A percentile compares a stretch with the other conserved stretches of the same genome.
Conservation (phyloP, 2,113 vertebrate genomes). For the Electrona antarctica region DNA sequence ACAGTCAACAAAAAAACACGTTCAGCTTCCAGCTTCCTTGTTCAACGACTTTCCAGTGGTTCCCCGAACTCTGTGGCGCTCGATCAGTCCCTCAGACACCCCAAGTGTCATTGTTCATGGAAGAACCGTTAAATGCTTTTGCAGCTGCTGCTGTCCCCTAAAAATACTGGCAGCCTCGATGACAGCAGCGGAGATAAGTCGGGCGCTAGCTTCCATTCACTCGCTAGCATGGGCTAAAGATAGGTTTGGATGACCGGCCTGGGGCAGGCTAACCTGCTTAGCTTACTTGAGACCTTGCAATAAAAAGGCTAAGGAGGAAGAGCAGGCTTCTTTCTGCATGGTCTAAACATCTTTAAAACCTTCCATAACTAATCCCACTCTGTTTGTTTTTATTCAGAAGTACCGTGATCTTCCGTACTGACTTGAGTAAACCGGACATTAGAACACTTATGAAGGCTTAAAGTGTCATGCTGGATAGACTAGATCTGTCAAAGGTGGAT, state of each 20-base stretch:
- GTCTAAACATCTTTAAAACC: constrained; percentile 30
- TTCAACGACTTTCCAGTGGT: constrained; percentile 48
- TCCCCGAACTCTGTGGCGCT: constrained; percentile 66
- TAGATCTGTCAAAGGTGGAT: too few relatives aligned
- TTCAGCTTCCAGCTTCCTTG: constrained; percentile 25
- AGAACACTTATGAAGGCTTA: too few relatives aligned
- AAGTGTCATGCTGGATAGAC: too few relatives aligned
- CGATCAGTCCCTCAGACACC: constrained; percentile 72
- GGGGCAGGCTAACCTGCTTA: constrained; percentile 58
- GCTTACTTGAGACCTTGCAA: constrained; percentile 73
- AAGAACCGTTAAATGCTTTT: constrained; percentile 85
- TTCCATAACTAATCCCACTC: neutral
- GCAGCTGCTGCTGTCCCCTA: constrained; percentile 84
- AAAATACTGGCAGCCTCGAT: constrained; percentile 83
- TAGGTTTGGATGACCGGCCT: constrained; percentile 69
- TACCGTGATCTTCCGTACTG: too few relatives aligned
- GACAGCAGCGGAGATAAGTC: constrained; percentile 84
- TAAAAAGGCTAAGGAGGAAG: constrained; percentile 62
- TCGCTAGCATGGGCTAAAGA: constrained; percentile 81
- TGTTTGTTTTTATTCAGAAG: neutral
- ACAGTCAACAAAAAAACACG: constrained; percentile 1
- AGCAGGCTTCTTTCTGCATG: constrained; percentile 6
- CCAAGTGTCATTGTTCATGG: constrained; percentile 83
- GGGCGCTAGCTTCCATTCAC: constrained; percentile 77
- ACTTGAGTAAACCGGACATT: too few relatives aligned